Base-by-base conservation (phyloP, 2,797 vertebrate genomes). In the Cetoscarus ocellatus region DNA sequence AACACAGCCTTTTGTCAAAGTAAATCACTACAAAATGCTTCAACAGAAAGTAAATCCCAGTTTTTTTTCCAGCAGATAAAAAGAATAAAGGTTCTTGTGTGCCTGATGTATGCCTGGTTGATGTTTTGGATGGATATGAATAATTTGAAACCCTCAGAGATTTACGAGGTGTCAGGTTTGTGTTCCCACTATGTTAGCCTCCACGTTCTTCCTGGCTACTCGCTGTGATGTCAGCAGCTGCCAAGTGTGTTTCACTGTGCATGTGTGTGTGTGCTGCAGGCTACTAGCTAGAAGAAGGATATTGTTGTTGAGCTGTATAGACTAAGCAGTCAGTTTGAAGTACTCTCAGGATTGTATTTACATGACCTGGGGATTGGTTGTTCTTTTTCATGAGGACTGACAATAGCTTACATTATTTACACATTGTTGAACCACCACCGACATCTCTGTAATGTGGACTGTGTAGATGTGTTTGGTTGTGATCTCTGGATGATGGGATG, bases 321-420 rank as follows among this genome's bases (percentile, higher is more conserved):
- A 59, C 67, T 72, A 58, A 77, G 70, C 43, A 63, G 68, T 53
- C 67, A 7, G 55, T 66, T 80, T 66, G 51, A 75, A 70, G 59
- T 42, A 18, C 49, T 65, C 59, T 63, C 53, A 64, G 73, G 70
- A 44, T 45, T 42, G 19, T 51, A 43, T 64, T 44, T 58, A 48
- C n/a, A 15, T 72, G 64, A 75, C 61, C 65, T 76, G 58, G 67
- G 38, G 34, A 54, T 67, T 3, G 2, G 1, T 50, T 50, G 1
- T 62, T 54, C 19, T 17, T 62, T 55, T 43, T 43, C 9, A 50
- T 40, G 44, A 50, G 11, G 12, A 51, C 63, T 55, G 62, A 73
- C 55, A 66, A 57, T 18, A 52, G 47, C 51, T 49, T 40, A 36
- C 1, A 1, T 60, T 57, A 17, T 51, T 61, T 39, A 38, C 51